Percentiles rank a stretch among this genome's conserved stretches.
Conservation (phyloP, 2,113 vertebrate genomes). For the Alaudala cheleensis region DNA sequence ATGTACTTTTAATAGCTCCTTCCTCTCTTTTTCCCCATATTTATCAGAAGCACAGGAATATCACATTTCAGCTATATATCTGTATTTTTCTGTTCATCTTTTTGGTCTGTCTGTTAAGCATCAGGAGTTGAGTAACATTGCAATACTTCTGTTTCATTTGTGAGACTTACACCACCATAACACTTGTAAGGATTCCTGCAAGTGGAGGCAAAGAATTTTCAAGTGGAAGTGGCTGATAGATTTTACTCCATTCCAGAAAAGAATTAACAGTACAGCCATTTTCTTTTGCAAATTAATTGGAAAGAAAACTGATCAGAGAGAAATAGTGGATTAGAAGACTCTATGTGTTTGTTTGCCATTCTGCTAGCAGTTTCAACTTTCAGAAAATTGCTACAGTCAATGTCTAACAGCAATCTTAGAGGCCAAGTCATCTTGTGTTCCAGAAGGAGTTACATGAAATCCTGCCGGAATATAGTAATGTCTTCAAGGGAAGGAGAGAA, state of each 20-base stretch:
- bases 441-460: background rate
- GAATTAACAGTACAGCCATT: background rate
- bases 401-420: background rate
- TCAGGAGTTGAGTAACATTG: fast-evolving
- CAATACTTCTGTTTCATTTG: background rate
- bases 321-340: background rate
- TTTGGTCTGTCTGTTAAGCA: background rate
- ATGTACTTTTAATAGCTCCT: background rate
- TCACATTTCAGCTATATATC: background rate
- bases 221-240: background rate
- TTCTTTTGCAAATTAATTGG: background rate
- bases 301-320: background rate
- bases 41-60: background rate
- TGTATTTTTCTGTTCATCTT: background rate
- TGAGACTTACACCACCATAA: fast-evolving
- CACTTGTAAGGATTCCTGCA: background rate
- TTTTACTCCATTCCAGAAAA: background rate
- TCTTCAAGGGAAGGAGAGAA: background rate
- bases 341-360: background rate
- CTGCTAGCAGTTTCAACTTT: background rate
- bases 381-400: background rate
- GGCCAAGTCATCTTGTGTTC: background rate
- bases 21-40: background rate
- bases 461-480: background rate
- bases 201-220: background rate